Evolutionary conservation across 92 coral and sea anemone genomes (phyloP), one percentile per base, ranked within the genome.

Genomic region (Zoanthus solanderi): DNA sequence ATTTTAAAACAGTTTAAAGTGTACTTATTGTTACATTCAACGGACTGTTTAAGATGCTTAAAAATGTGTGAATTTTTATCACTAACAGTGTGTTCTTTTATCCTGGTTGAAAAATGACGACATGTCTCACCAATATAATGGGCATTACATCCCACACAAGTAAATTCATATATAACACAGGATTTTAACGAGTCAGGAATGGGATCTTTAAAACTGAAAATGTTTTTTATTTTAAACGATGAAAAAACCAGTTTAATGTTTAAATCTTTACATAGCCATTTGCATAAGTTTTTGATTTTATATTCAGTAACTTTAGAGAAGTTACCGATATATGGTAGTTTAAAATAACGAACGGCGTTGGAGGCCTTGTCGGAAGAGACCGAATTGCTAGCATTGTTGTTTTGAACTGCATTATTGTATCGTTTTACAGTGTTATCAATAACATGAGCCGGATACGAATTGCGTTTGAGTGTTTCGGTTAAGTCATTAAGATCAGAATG

Each of bases 361-460:
- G 71, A 65, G 71, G 4, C 4, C 71, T 65, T 18, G 71, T 65
- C 71, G 71, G 71, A 65, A 2, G 71, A 65, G 71, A 65, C 71
- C 7, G 4, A 65, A 65, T 65, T 10, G 72, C 72, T 66, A 66
- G 72, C 72, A 66, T 28, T 66, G 72, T 66, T 66, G 0, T 66
- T 66, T 66, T 66, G 2, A 5, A 66, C 56, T 46, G 30, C 61
- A 78, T 79, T 79, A 54, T 18, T 63, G 63, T 9, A 79, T 79
- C 68, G 84, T 18, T 79, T 79, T 53, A 79, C 84, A 57, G 84
- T 79, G 72, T 79, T 79, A 53, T 79, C 84, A 11, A 79, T 79
- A 68, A 57, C 84, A 79, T 79, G 47, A 50, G 84, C 84, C 34
- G 71, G 84, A 79, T 28, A 79, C 71, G 84, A 79, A 10, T 79